phyloP scores from a whole-genome alignment of 1,140 invertebrate genomes.

The Drosophila varians region DNA sequence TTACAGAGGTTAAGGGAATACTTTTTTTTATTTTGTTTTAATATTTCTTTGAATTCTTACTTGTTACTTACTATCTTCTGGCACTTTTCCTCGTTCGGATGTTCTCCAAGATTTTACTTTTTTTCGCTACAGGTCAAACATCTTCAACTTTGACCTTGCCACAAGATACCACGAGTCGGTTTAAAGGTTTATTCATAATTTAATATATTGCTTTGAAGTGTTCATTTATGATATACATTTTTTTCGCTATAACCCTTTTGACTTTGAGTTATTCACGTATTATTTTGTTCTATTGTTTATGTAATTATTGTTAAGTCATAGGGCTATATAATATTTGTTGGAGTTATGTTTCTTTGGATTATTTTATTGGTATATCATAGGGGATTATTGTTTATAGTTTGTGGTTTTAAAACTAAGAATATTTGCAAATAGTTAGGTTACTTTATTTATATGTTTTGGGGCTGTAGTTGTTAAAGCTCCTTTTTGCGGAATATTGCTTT shows the following conservation, averaged over 20 bases:
- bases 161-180: constrained; percentile 20
- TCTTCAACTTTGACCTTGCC: constrained; percentile 35
- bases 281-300: constrained; percentile 26
- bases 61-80: constrained; percentile 34
- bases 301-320: background rate
- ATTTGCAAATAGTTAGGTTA: constrained; percentile 16
- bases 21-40: too few relatives aligned
- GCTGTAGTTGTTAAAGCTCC: background rate
- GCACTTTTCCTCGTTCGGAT: constrained; percentile 40
- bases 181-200: background rate
- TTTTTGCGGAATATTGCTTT: background rate
- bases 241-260: constrained; percentile 33
- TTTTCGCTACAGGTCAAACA: constrained; percentile 11
- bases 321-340: constrained; percentile 21
- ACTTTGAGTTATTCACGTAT: constrained; percentile 23
- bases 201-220: constrained; percentile 49
- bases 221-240: constrained; percentile 32
- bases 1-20: too few relatives aligned
- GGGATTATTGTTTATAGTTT: constrained; percentile 18
- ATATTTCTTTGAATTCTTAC: background rate
- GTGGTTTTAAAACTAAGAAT: constrained; percentile 25
- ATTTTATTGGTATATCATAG: constrained; percentile 14
- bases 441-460: background rate
- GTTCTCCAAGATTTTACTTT: constrained; percentile 1
- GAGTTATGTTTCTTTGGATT: constrained; percentile 20